Evolutionary conservation across 2,797 vertebrate species (phyloP).

Genomic region (Psittacula echo): DNA sequence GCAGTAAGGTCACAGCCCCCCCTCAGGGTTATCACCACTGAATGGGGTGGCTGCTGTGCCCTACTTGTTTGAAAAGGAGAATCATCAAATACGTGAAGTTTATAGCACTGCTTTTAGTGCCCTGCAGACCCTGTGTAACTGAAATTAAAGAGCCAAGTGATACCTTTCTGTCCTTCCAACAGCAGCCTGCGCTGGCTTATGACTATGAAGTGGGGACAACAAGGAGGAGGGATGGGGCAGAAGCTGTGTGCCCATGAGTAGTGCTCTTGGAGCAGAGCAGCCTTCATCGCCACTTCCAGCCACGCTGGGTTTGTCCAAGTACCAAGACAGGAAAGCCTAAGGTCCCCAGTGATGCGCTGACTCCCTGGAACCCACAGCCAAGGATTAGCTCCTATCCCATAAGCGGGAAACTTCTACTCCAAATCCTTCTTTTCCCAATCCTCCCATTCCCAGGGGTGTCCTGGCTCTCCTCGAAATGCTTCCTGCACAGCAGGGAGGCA

Average conservation of each 20-base stretch:
- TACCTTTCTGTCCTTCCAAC: background rate
- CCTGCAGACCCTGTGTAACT: background rate
- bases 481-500: background rate
- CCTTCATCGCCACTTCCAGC: background rate
- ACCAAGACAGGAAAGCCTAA: rapidly evolving
- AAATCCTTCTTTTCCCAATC: background rate
- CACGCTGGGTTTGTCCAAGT: rapidly evolving
- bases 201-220: rapidly evolving
- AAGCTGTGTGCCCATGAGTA: background rate
- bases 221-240: background rate
- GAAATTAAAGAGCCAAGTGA: background rate
- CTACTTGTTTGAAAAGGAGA: background rate
- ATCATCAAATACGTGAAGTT: background rate
- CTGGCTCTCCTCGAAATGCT: background rate
- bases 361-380: background rate
- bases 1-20: background rate
- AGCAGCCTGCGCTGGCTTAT: rapidly evolving
- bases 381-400: rapidly evolving
- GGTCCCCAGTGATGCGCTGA: rapidly evolving
- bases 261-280: background rate
- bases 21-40: background rate
- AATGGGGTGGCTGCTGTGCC: background rate
- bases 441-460: background rate
- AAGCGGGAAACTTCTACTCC: background rate
- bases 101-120: background rate